A percentile compares a stretch with the other conserved stretches of the same genome.
Conservation (phyloP, 1,140 invertebrate genomes). For the Ooceraea biroi region DNA sequence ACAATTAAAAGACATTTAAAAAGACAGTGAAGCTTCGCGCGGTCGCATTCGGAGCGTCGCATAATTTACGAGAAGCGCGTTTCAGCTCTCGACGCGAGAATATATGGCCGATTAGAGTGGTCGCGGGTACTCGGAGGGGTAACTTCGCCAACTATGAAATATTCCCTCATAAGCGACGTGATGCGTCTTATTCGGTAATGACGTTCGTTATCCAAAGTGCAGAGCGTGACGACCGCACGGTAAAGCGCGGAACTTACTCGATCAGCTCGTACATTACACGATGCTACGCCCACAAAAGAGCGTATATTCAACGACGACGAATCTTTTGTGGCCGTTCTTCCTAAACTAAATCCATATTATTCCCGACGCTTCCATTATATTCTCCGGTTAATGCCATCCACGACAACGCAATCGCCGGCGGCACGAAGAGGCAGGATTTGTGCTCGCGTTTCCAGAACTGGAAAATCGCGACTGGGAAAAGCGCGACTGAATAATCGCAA, state of each 20-base stretch:
- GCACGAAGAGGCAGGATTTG: not conserved
- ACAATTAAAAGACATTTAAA: conserved; percentile 65
- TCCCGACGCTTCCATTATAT: conserved; percentile 12
- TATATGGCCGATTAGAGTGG: conserved; percentile 67
- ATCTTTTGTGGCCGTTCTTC: conserved; percentile 21
- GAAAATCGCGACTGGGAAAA: conserved; percentile 31
- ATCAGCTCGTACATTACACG: conserved; percentile 78
- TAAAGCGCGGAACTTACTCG: conserved; percentile 64
- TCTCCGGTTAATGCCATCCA: not conserved
- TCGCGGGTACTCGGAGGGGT: conserved; percentile 17
- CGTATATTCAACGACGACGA: conserved; percentile 42
- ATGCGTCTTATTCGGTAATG: conserved; percentile 68
- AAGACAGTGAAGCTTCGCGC: not conserved
- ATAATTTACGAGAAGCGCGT: conserved; percentile 29
- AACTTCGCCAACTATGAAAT: conserved; percentile 78
- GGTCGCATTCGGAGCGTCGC: not conserved
- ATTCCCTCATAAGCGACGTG: conserved; percentile 73
- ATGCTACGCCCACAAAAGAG: conserved; percentile 36
- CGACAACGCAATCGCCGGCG: conserved; percentile 4
- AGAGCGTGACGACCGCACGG: conserved; percentile 63
- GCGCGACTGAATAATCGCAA: conserved; percentile 4
- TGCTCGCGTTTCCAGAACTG: not conserved
- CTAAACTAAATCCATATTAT: not conserved
- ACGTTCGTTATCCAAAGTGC: conserved; percentile 74
- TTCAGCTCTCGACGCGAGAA: conserved; percentile 35